phyloP scores from a whole-genome alignment of 2,888 invertebrate genomes.

The Cyrtodaria siliqua region DNA sequence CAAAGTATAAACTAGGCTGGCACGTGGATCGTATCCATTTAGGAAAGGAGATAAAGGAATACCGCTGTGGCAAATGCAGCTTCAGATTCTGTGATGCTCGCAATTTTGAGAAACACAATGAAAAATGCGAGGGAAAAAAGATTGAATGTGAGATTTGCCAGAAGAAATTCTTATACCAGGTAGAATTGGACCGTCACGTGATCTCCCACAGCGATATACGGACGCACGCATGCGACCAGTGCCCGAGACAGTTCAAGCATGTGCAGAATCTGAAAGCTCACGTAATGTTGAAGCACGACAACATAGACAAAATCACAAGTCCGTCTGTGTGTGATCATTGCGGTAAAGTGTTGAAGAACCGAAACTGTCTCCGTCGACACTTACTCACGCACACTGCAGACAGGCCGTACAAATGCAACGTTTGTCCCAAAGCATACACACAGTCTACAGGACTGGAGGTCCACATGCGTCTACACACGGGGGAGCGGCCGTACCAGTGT shows the following conservation, averaged over 20 bases:
- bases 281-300: slow-evolving; percentile 2
- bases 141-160: neutral
- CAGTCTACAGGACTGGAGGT: slow-evolving; percentile 18
- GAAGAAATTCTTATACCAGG: slow-evolving; percentile 2
- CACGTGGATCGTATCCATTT: neutral
- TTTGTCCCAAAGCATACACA: slow-evolving; percentile 22
- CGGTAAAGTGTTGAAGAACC: slow-evolving; percentile 21
- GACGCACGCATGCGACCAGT: neutral
- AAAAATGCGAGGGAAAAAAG: slow-evolving; percentile 12
- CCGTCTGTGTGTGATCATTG: slow-evolving; percentile 24
- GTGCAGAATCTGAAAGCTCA: slow-evolving; percentile 15
- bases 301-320: slow-evolving; percentile 7
- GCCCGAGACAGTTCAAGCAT: slow-evolving; percentile 10
- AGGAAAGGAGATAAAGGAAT: neutral
- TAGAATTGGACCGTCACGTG: slow-evolving; percentile 5
- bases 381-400: slow-evolving; percentile 19
- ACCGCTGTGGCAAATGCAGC: neutral
- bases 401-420: slow-evolving; percentile 22
- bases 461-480: slow-evolving; percentile 11
- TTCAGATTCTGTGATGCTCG: neutral
- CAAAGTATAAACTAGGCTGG: slow-evolving; percentile 1
- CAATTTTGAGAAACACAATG: neutral
- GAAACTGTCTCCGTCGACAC: slow-evolving; percentile 15
- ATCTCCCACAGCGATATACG: slow-evolving; percentile 5
- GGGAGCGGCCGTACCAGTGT: slow-evolving; percentile 23